Evolutionary conservation across 64 coral and sea anemone genomes (phyloP).

Genomic region (Porites lutea): DNA sequence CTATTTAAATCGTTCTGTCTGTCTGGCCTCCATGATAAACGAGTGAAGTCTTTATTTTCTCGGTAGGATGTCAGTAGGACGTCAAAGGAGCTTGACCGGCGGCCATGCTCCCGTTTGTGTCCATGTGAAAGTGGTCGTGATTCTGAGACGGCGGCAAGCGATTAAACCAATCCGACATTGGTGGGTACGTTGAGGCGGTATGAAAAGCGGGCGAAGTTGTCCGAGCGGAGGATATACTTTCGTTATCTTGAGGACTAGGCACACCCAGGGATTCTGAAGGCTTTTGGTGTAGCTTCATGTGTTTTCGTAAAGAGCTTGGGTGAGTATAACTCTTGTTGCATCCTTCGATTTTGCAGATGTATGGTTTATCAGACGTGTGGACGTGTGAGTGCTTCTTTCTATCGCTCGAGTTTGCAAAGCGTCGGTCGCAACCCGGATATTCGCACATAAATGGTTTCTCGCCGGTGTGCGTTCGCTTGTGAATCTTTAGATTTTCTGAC

Average conservation of each 20-base stretch:
- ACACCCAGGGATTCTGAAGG: slow-evolving; percentile 81
- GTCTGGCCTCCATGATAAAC: slow-evolving; percentile 14
- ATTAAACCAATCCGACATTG: slow-evolving; percentile 93
- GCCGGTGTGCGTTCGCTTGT: slow-evolving; percentile 95
- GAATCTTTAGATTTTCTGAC: slow-evolving; percentile 97
- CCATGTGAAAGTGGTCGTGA: slow-evolving; percentile 92
- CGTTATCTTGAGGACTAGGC: slow-evolving; percentile 72
- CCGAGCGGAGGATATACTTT: slow-evolving; percentile 59
- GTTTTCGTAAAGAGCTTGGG: slow-evolving; percentile 89
- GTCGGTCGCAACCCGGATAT: slow-evolving; percentile 92
- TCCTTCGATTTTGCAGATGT: slow-evolving; percentile 95
- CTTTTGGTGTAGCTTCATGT: slow-evolving; percentile 93
- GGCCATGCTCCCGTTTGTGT: slow-evolving; percentile 28
- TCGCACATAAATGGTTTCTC: slow-evolving; percentile 96
- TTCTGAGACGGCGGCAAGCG: slow-evolving; percentile 62
- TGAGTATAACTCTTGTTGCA: slow-evolving; percentile 98
- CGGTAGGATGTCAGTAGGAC: slow-evolving; percentile 80
- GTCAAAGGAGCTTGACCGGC: slow-evolving; percentile 75
- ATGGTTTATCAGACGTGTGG: slow-evolving; percentile 94
- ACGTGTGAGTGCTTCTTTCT: slow-evolving; percentile 96
- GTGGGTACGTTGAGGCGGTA: slow-evolving; percentile 76
- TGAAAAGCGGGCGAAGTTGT: slow-evolving; percentile 72
- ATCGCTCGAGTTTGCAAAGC: slow-evolving; percentile 97
- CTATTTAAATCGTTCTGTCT: slow-evolving; percentile 15
- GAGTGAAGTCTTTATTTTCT: slow-evolving; percentile 36